Conservation (phyloP, 1,140 invertebrate genomes). For the Kradibia gibbosae region DNA sequence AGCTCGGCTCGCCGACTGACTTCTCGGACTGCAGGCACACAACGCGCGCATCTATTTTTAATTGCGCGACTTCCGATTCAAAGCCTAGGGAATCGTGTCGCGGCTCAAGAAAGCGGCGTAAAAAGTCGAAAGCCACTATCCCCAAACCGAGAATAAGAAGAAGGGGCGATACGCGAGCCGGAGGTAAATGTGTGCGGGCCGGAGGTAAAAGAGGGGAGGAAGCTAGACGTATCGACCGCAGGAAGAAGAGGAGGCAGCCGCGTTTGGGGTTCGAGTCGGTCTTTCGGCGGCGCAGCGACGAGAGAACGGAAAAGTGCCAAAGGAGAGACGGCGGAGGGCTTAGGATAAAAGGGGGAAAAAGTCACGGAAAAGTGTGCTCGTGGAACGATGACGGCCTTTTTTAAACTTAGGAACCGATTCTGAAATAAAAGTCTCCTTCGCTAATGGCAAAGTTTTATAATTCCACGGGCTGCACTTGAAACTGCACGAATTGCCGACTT, state of each 20-base stretch:
- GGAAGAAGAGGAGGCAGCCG: constrained; percentile 55
- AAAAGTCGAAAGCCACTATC: constrained; percentile 51
- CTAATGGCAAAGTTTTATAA: background rate
- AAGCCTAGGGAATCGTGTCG: background rate
- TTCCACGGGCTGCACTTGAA: too few relatives aligned
- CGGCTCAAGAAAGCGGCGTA: background rate
- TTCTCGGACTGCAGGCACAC: too few relatives aligned
- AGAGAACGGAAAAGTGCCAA: constrained; percentile 7
- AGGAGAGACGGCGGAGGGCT: too few relatives aligned
- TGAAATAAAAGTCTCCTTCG: background rate
- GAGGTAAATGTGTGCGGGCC: constrained; percentile 43
- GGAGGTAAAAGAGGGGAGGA: constrained; percentile 56
- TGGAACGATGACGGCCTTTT: background rate
- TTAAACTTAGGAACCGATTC: background rate
- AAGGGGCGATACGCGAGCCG: too few relatives aligned
- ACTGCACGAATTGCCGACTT: too few relatives aligned
- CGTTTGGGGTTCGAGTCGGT: constrained; percentile 54
- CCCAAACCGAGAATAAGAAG: background rate
- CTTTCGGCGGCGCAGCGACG: background rate
- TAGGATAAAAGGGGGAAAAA: background rate
- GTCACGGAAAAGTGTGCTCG: background rate
- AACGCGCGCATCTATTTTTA: too few relatives aligned
- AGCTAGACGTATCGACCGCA: constrained; percentile 68
- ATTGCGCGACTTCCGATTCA: background rate
- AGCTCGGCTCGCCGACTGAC: too few relatives aligned